Evolutionary conservation across 2,888 invertebrate species (phyloP), one percentile per base, ranked within the genome.

Genomic region (Fragum fragum): DNA sequence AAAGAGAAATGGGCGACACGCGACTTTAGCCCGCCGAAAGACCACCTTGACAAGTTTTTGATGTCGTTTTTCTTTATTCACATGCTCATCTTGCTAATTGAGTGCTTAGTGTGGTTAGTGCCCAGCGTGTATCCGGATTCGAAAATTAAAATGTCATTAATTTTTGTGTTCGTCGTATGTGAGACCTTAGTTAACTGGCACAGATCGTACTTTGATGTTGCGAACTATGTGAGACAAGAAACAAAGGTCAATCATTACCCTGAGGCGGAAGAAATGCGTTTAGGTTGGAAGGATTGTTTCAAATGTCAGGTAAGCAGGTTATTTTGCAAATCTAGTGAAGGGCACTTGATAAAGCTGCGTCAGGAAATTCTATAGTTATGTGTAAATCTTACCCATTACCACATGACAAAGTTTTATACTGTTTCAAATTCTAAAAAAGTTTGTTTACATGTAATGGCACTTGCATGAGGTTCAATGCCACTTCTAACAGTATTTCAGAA

Each of bases 241-340:
- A 84, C 87, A 1, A 90, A 87, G 69, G 76, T 78, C 28, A 86
- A 84, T 69, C 82, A 88, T 70, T 89, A 82, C 75, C 83, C 88
- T 1, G 80, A 85, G 1, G 42, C 5, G 1, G 53, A 59, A 1
- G 89, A 90, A 0, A 90, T 89, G 0, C 92, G 90, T 18, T 73
- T 71, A 61, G 90, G 88, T 59, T 91, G 90, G 90, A 84, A 52
- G 53, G 81, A 75, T 32, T 91, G 91, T 78, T 81, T 85, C 14
- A 88, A 73, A n/a, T 92, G 92, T 76, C 90, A 91, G 85, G 83
- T 88, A 42, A 28, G 57, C 14, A 57, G 32, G 9, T 36, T 36
- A 36, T 36, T 36, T 36, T 36, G 32, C 32, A 36, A 36, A 6
- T 36, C 3, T 36, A 36, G n/a, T n/a, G n/a, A n/a, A n/a, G n/a